These are phyloP conservation scores for Epicauta chinensis DNA, from an alignment of 1,140 invertebrate genomes.

Conservation along the genomic window DNA sequence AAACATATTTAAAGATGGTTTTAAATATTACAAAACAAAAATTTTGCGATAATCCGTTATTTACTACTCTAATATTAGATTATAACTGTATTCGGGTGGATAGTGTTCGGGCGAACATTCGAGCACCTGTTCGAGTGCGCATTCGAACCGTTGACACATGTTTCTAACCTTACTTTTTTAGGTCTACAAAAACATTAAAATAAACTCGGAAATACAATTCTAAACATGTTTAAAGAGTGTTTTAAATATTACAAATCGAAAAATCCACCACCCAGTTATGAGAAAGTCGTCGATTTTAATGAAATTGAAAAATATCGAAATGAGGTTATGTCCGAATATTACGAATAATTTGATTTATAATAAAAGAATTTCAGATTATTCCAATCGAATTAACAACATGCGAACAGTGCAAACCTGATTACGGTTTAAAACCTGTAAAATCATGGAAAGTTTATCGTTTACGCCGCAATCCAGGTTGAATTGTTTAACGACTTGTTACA, in stretches of 20 bases:
- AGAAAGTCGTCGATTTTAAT: constrained; percentile 48
- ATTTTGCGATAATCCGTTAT: too few species aligned
- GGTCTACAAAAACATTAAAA: background rate
- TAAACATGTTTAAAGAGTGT: constrained; percentile 48
- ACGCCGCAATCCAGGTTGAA: constrained; percentile 48
- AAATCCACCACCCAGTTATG: constrained; percentile 45
- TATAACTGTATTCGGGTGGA: too few species aligned
- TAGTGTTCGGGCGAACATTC: too few species aligned
- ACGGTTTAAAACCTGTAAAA: constrained; percentile 46
- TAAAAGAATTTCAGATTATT: background rate
- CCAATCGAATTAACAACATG: background rate
- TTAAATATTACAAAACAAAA: constrained; percentile 57
- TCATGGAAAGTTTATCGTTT: constrained; percentile 56
- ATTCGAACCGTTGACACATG: background rate
- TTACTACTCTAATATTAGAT: too few species aligned
- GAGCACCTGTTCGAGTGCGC: too few species aligned
- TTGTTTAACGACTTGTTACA: background rate
- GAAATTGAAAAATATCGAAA: constrained; percentile 11
- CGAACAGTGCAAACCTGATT: constrained; percentile 7
- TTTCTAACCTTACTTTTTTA: constrained; percentile 9
- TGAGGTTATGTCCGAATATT: background rate
- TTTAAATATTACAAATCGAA: constrained; percentile 58
- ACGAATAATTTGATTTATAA: background rate
- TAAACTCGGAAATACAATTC: background rate
- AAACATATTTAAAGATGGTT: constrained; percentile 50